phyloP scores from a whole-genome alignment of 2,888 invertebrate genomes.

The Ceratothoa steindachneri region DNA sequence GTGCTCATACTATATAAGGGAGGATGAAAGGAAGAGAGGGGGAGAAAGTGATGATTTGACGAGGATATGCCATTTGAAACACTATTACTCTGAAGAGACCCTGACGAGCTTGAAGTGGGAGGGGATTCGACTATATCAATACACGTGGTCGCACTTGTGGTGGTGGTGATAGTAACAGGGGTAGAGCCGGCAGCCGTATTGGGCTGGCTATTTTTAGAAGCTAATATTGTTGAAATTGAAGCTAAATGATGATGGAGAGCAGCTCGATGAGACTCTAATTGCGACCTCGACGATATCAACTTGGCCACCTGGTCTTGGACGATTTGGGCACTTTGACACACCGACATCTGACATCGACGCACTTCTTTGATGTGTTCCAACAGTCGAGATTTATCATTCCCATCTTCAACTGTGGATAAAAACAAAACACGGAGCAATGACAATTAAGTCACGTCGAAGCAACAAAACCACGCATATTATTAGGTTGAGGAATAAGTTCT shows the following conservation, averaged over 20 bases:
- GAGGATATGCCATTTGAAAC: neutral
- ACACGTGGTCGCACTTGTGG: neutral
- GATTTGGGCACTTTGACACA: constrained; percentile 42
- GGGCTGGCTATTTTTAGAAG: neutral
- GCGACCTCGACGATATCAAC: constrained; percentile 35
- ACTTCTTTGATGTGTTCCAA: constrained; percentile 43
- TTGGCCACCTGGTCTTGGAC: constrained; percentile 47
- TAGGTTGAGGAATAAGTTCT: too few species aligned
- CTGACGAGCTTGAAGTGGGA: neutral
- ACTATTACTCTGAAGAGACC: neutral
- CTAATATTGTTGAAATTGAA: neutral
- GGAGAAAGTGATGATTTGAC: neutral
- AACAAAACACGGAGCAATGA: too few species aligned
- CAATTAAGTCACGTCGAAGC: too few species aligned
- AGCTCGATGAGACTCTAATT: constrained; percentile 39
- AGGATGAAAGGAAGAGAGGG: neutral
- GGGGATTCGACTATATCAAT: neutral
- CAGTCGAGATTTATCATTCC: constrained; percentile 22
- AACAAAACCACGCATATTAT: too few species aligned
- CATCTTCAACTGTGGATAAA: neutral
- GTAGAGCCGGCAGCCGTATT: neutral
- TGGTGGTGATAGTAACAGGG: neutral
- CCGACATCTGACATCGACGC: constrained; percentile 38
- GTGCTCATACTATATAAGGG: neutral
- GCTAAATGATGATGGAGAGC: constrained; percentile 41